A percentile compares a stretch with the other conserved stretches of the same genome.
phyloP scores from a whole-genome alignment of 2,113 vertebrate genomes.

The Willisornis vidua region DNA sequence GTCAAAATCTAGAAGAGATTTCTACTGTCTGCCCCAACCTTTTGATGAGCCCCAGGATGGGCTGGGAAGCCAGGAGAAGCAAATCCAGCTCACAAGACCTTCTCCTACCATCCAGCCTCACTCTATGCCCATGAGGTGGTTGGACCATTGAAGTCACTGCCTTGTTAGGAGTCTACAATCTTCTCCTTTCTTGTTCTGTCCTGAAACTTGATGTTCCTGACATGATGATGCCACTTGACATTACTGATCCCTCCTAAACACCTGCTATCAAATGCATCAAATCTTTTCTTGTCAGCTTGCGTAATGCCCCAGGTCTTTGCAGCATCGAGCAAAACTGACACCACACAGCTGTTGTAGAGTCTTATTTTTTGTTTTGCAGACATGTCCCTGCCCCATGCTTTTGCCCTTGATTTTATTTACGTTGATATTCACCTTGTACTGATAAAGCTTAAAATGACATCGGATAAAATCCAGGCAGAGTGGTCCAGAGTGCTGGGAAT shows the following conservation, averaged over 20 bases:
- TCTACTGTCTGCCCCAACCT: not conserved
- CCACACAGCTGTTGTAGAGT: conserved; percentile 74
- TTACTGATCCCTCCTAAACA: conserved; percentile 71
- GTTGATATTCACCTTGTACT: conserved; percentile 51
- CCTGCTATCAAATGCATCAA: conserved; percentile 77
- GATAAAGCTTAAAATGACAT: not conserved
- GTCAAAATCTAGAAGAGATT: not conserved
- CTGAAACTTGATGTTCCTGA: conserved; percentile 66
- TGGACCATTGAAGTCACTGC: not conserved
- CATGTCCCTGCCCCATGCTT: conserved; percentile 64
- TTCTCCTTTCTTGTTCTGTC: conserved; percentile 65
- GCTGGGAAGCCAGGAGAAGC: not conserved
- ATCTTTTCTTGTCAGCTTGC: conserved; percentile 74
- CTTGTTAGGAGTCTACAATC: conserved; percentile 57
- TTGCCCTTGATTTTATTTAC: conserved; percentile 69
- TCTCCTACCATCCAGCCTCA: not conserved
- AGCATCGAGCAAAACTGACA: conserved; percentile 74
- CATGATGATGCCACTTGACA: conserved; percentile 63
- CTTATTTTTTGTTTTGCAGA: conserved; percentile 73
- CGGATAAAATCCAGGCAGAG: not conserved
- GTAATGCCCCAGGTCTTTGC: conserved; percentile 73
- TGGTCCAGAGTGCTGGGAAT: not conserved
- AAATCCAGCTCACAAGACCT: not conserved
- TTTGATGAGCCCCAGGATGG: not conserved
- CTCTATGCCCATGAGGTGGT: not conserved